These are phyloP conservation scores for Meteorus colon DNA, from an alignment of 2,888 invertebrate genomes.

Conservation along the genomic window DNA sequence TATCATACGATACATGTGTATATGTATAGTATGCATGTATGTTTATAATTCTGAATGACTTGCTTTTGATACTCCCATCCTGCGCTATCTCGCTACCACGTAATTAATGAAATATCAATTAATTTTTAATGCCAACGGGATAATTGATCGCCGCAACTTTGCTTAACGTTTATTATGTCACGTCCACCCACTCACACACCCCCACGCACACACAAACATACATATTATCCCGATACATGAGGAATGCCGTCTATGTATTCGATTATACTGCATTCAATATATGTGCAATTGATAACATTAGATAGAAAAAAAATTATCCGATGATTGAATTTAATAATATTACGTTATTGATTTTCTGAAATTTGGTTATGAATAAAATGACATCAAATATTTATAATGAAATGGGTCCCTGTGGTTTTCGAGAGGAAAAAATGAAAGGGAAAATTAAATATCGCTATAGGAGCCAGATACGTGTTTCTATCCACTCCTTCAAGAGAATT, in stretches of 20 bases:
- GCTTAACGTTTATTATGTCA: not conserved
- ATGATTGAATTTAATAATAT: not conserved
- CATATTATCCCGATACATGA: not conserved
- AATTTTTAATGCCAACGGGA: constrained; percentile 58
- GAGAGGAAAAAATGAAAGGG: not conserved
- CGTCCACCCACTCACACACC: not conserved
- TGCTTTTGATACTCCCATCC: constrained; percentile 12
- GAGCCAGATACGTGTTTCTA: not conserved
- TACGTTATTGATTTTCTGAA: not conserved
- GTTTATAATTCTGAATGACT: not conserved
- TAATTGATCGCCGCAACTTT: constrained; percentile 25
- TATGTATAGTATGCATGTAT: not conserved
- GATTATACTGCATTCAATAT: not conserved
- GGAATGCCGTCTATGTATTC: not conserved
- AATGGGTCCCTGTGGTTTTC: constrained; percentile 13
- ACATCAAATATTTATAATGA: constrained; percentile 3
- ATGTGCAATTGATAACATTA: not conserved
- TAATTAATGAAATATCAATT: constrained; percentile 67
- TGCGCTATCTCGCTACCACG: constrained; percentile 46
- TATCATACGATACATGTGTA: not conserved
- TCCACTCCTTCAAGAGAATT: not conserved
- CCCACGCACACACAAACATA: not conserved
- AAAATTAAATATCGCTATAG: constrained; percentile 14
- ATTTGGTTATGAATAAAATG: constrained; percentile 10
- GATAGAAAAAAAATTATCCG: not conserved